Conservation (phyloP, 2,113 vertebrate species). For the Pluvianellus socialis region DNA sequence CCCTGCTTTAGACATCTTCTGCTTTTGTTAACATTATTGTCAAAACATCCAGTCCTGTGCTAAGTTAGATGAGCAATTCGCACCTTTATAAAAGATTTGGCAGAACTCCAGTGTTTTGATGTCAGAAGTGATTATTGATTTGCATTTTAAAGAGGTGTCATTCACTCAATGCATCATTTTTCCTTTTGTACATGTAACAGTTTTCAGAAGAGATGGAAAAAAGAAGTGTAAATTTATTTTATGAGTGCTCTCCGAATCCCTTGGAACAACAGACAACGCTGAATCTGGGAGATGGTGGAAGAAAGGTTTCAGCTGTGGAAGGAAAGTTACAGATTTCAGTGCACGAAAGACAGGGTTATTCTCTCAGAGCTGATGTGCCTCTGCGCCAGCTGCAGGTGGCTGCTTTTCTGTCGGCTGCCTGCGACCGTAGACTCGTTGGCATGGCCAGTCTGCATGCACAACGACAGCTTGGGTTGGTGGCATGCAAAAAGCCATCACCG, state of each 20-base stretch:
- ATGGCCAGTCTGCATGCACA: not conserved
- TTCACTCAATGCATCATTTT: not conserved
- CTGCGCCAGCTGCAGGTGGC: not conserved
- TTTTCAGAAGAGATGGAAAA: not conserved
- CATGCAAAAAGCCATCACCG: not conserved
- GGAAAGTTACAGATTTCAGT: not conserved
- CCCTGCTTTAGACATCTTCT: not conserved
- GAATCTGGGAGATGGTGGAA: not conserved
- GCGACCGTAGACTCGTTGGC: not conserved
- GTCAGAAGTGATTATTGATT: slow-evolving; percentile 6
- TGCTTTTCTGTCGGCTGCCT: not conserved
- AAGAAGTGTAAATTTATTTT: not conserved
- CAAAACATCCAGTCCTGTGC: not conserved
- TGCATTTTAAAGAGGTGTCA: slow-evolving; percentile 14
- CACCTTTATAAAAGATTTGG: not conserved
- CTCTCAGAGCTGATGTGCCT: not conserved
- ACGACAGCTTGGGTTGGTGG: not conserved
- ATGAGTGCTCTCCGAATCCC: not conserved
- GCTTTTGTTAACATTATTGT: not conserved
- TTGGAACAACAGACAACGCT: not conserved
- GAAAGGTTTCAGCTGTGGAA: not conserved
- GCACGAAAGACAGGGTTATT: not conserved
- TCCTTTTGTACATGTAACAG: not conserved
- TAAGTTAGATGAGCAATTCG: not conserved
- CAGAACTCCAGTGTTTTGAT: not conserved